Conservation (phyloP, 2,797 vertebrate genomes). For the Iguana delicatissima region DNA sequence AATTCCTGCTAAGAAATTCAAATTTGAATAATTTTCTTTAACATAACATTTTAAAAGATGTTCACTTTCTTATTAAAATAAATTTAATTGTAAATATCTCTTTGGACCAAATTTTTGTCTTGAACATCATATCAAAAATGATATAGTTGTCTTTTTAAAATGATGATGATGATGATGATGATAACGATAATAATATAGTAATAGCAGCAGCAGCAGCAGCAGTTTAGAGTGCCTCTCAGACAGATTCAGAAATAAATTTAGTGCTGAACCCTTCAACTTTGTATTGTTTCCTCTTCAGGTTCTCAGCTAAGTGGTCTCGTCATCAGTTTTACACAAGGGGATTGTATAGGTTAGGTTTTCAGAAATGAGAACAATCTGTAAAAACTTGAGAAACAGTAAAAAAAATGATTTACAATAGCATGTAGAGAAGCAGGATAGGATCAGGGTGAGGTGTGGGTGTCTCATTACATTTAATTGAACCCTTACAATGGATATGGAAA, state of each 20-base stretch:
- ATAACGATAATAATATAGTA: too few species aligned
- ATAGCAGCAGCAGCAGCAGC: too few species aligned
- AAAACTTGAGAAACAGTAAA: conserved; percentile 63
- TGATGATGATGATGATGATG: too few species aligned
- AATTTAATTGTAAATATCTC: neutral
- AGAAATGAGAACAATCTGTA: conserved; percentile 60
- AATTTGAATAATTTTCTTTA: conserved; percentile 4
- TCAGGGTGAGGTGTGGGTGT: conserved; percentile 12
- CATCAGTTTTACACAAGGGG: conserved; percentile 26
- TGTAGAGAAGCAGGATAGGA: conserved; percentile 48
- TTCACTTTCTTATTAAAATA: neutral
- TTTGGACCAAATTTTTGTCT: conserved; percentile 28
- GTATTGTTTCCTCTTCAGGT: neutral
- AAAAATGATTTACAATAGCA: conserved; percentile 65
- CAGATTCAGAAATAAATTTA: neutral
- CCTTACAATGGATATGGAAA: conserved; percentile 70
- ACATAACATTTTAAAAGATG: neutral
- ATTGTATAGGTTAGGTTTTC: conserved; percentile 41
- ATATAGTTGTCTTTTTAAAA: too few species aligned
- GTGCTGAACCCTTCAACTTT: conserved; percentile 49
- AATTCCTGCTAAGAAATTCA: conserved; percentile 20
- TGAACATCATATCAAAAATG: conserved; percentile 23
- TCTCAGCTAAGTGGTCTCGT: conserved; percentile 30
- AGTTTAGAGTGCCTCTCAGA: neutral
- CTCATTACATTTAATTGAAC: conserved; percentile 66